Evolutionary conservation across 2,888 invertebrate genomes (phyloP).

Genomic region (Clistopyga incitator): DNA sequence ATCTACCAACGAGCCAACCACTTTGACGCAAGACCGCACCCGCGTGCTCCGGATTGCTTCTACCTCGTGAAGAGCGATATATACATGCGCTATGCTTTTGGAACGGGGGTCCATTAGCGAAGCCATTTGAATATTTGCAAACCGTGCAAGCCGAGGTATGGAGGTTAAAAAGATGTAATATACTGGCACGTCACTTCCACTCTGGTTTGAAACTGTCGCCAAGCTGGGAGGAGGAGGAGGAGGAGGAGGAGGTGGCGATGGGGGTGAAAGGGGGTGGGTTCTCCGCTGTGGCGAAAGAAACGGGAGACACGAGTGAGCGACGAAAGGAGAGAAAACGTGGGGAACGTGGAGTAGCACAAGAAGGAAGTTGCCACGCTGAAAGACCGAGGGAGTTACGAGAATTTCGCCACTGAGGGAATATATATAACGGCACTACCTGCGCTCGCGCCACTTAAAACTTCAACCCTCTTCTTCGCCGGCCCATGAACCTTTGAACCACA

Average conservation of each 20-base stretch:
- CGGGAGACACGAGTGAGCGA: slow-evolving; percentile 59
- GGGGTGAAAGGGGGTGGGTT: background rate
- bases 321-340: slow-evolving; percentile 61
- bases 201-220: slow-evolving; percentile 79
- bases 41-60: slow-evolving; percentile 42
- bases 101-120: slow-evolving; percentile 79
- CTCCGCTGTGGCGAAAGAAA: slow-evolving; percentile 49
- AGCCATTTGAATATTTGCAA: slow-evolving; percentile 84
- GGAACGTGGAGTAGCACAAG: slow-evolving; percentile 51
- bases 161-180: slow-evolving; percentile 82
- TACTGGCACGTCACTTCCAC: slow-evolving; percentile 81
- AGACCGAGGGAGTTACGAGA: slow-evolving; percentile 43
- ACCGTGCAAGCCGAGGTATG: slow-evolving; percentile 77
- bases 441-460: slow-evolving; percentile 78
- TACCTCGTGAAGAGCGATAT: slow-evolving; percentile 33
- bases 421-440: slow-evolving; percentile 70
- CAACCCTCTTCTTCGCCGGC: slow-evolving; percentile 48
- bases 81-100: slow-evolving; percentile 32
- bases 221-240: slow-evolving; percentile 36
- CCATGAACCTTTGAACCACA: slow-evolving; percentile 46
- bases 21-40: slow-evolving; percentile 80
- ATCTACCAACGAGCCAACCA: slow-evolving; percentile 69
- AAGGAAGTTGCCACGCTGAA: slow-evolving; percentile 36
- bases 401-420: slow-evolving; percentile 58
- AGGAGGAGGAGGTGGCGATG: background rate